Evolutionary conservation across 2,113 vertebrate species (phyloP).

Genomic region (Morone saxatilis): DNA sequence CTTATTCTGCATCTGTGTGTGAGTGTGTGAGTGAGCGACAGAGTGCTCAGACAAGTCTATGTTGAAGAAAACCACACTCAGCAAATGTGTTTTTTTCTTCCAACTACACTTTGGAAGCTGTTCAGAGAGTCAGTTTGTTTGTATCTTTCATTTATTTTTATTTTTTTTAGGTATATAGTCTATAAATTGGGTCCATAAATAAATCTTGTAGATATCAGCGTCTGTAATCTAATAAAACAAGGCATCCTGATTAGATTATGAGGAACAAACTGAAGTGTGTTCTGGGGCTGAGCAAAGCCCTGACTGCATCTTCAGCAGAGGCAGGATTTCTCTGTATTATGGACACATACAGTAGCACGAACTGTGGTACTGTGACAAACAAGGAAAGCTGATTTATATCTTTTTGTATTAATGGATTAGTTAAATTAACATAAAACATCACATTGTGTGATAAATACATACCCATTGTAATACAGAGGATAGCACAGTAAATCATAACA

Average conservation of each 20-base stretch:
- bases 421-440: not conserved
- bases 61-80: conserved; percentile 42
- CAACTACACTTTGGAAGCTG: not conserved
- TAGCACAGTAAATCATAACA: too few species aligned
- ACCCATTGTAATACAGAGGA: not conserved
- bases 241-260: conserved; percentile 48
- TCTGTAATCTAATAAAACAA: conserved; percentile 48
- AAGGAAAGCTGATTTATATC: not conserved
- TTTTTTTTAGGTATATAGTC: not conserved
- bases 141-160: not conserved
- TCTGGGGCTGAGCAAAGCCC: conserved; percentile 2
- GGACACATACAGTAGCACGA: not conserved
- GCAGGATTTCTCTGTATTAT: not conserved
- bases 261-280: conserved; percentile 13
- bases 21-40: not conserved
- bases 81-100: not conserved
- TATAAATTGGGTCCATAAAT: not conserved
- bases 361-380: not conserved
- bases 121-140: conserved; percentile 18
- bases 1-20: not conserved
- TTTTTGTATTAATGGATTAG: not conserved
- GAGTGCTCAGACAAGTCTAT: not conserved
- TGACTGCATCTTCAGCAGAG: not conserved
- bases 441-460: not conserved
- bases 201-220: not conserved